A percentile compares a stretch with the other conserved stretches of the same genome.
Conservation (phyloP, 2,888 invertebrate species). For the Rhagonycha lutea region DNA sequence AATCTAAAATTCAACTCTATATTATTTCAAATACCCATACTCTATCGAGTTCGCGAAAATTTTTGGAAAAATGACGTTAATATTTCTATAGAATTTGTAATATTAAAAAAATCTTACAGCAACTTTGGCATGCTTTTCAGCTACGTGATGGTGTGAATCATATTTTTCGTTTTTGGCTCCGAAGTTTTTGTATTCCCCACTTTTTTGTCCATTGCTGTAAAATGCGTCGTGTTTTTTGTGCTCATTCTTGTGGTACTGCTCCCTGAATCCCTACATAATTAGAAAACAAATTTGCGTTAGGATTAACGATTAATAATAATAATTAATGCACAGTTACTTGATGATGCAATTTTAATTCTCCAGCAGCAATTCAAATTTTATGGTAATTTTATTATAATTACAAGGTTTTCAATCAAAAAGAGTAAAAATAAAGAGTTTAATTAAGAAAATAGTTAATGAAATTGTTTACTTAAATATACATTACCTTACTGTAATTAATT, state of each 20-base stretch:
- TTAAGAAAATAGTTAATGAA: not conserved
- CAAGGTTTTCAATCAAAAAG: not conserved
- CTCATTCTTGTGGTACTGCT: conserved; percentile 56
- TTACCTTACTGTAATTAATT: conserved; percentile 48
- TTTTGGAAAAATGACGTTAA: too few relatives aligned
- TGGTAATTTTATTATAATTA: not conserved
- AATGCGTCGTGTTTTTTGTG: conserved; percentile 54
- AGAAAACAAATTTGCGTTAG: not conserved
- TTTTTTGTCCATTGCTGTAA: conserved; percentile 54
- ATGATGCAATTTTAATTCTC: not conserved
- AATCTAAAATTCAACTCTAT: too few relatives aligned
- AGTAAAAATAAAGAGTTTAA: not conserved
- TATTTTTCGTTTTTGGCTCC: conserved; percentile 50
- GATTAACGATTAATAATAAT: not conserved
- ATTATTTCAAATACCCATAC: too few relatives aligned
- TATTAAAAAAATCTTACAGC: conserved; percentile 31
- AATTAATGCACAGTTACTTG: not conserved
- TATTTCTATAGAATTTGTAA: too few relatives aligned
- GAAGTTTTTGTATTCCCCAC: conserved; percentile 50
- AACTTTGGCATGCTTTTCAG: conserved; percentile 37
- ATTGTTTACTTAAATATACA: not conserved
- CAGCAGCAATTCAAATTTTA: not conserved
- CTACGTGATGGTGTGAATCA: conserved; percentile 37
- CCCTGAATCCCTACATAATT: conserved; percentile 52
- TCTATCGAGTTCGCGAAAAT: too few relatives aligned